Evolutionary conservation across 2,113 vertebrate species (phyloP), one percentile per base, ranked within the genome.

Genomic region (Epinephelus moara): DNA sequence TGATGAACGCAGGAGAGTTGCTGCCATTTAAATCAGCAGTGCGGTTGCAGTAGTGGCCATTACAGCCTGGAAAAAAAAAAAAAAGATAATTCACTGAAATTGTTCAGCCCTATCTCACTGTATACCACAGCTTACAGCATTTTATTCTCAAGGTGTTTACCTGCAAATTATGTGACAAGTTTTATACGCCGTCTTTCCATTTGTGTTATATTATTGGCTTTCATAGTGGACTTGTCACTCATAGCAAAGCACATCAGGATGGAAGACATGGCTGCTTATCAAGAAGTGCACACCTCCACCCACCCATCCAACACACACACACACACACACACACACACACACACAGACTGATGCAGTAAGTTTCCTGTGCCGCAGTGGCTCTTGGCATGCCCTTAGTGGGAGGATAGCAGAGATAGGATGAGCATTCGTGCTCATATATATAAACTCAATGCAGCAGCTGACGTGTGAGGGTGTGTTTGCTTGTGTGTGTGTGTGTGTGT

Each of bases 321-420:
- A 40, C 40, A 61, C 63, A 73, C 69, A 81, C 78, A 63, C 68
- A 63, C 49, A 45, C 76, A 75, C 56, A 56, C 37, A 69, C 61
- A 60, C 62, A 60, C 25, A 63, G 2, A 84, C 37, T 57, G 69
- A 80, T 72, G 81, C 82, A 80, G 77, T 69, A 23, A 47, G 79
- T 67, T 75, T 85, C 25, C 71, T 84, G 66, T 90, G 81, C 82
- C 37, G 86, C 90, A 83, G 86, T 88, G 60, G 74, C 62, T 89
- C 60, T 42, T 88, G 80, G 61, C 59, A 30, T 83, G 73, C 59
- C 72, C 81, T 82, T 70, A 78, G 87, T 88, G 79, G 84, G 89
- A 92, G 88, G 70, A 90, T 50, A 70, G 73, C 68, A 81, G 64
- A 79, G 83, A 74, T 55, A 75, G 55, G 76, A 78, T 75, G 64